phyloP scores from a whole-genome alignment of 2,888 invertebrate species.

The Antheraea yamamai region DNA sequence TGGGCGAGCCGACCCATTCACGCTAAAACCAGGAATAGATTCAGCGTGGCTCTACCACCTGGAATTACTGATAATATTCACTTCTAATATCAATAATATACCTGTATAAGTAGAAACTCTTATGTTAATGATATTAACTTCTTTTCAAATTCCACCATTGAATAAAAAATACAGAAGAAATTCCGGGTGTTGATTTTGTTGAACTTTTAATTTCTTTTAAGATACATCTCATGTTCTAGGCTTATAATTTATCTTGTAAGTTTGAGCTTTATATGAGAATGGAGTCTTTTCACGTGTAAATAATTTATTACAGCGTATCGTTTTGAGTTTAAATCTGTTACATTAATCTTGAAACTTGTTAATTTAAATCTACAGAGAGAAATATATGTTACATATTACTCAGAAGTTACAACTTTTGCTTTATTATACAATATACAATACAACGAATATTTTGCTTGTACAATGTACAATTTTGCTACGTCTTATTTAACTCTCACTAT shows the following conservation, averaged over 20 bases:
- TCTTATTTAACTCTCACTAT: not conserved
- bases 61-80: too few species aligned
- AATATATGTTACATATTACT: not conserved
- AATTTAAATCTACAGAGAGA: not conserved
- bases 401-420: not conserved
- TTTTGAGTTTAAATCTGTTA: not conserved
- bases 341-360: not conserved
- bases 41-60: too few species aligned
- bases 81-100: too few species aligned
- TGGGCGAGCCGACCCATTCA: too few species aligned
- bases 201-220: not conserved
- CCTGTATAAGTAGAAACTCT: not conserved
- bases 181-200: not conserved
- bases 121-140: too few species aligned
- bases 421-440: too few species aligned
- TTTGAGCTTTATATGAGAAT: not conserved
- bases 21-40: too few species aligned
- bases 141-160: not conserved
- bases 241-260: not conserved
- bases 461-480: not conserved
- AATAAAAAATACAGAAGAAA: not conserved
- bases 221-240: not conserved
- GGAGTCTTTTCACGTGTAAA: not conserved
- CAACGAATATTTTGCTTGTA: not conserved
- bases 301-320: not conserved